Evolutionary conservation across 1,140 invertebrate species (phyloP).

Genomic region (Pseudomyrmex sp.): DNA sequence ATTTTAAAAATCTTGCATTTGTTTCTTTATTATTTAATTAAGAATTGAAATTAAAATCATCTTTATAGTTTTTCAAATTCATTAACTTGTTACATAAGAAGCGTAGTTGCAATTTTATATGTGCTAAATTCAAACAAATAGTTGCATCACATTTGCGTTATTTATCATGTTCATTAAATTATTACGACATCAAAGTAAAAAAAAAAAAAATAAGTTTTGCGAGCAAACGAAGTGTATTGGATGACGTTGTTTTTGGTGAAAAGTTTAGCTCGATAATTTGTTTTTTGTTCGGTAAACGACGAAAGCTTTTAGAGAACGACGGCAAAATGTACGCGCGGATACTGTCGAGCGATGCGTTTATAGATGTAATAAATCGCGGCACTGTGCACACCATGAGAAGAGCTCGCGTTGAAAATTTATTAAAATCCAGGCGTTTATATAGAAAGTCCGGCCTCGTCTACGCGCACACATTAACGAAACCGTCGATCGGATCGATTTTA

Average conservation of each 20-base stretch:
- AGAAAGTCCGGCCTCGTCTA: background rate
- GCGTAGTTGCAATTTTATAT: conserved; percentile 1
- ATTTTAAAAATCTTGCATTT: no score
- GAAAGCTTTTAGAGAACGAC: conserved; percentile 32
- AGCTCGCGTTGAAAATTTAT: conserved; percentile 59
- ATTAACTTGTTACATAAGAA: background rate
- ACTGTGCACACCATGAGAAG: conserved; percentile 18
- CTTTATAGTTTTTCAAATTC: background rate
- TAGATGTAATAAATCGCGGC: conserved; percentile 60
- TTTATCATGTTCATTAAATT: conserved; percentile 16
- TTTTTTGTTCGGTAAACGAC: conserved; percentile 5
- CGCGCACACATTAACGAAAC: conserved; percentile 7
- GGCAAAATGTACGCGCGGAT: background rate
- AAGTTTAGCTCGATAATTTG: conserved; percentile 23
- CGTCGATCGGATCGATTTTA: conserved; percentile 35
- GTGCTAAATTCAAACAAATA: background rate
- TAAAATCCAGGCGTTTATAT: conserved; percentile 56
- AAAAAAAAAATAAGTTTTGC: background rate
- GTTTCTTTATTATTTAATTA: no score
- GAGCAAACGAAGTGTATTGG: conserved; percentile 1
- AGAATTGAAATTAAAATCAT: no score
- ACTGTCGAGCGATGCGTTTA: conserved; percentile 48
- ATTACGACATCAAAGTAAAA: background rate
- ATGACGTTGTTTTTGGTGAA: conserved; percentile 36
- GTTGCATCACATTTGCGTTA: background rate